phyloP scores from a whole-genome alignment of 2,113 vertebrate species.

The Colistium nudipinnis region DNA sequence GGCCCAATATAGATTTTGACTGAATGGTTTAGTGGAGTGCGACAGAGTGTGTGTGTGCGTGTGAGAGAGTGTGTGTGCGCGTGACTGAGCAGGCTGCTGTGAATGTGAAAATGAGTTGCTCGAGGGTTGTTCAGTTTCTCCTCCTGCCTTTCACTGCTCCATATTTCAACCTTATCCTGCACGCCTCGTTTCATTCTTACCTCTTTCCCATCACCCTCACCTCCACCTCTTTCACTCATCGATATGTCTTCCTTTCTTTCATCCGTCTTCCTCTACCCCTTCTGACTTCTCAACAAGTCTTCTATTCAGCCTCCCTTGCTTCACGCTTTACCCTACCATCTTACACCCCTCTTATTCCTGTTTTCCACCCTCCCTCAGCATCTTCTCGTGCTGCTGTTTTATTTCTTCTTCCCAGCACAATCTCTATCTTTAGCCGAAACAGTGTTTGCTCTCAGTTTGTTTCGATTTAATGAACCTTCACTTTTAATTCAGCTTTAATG shows the following conservation, averaged over 20 bases:
- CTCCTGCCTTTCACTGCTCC: not conserved
- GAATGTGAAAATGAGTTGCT: conserved; percentile 42
- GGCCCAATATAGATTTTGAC: not conserved
- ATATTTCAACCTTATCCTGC: not conserved
- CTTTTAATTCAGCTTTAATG: not conserved
- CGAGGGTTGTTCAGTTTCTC: conserved; percentile 23
- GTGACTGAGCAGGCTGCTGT: conserved; percentile 10
- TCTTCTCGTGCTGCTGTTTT: not conserved
- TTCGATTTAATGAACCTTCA: no score
- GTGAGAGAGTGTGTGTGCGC: not conserved
- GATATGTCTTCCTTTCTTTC: no score
- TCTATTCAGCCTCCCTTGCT: not conserved
- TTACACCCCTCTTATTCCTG: not conserved
- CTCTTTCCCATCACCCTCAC: not conserved
- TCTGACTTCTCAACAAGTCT: not conserved
- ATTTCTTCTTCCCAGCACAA: not conserved
- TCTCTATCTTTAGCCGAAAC: not conserved
- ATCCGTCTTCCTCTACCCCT: not conserved
- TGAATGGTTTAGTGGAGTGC: not conserved
- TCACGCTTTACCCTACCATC: not conserved
- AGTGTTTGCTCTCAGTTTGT: not conserved
- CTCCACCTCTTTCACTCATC: not conserved
- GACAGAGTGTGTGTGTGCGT: conserved; percentile 1
- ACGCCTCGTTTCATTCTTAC: not conserved
- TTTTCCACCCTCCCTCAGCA: not conserved